Evolutionary conservation across 30 jellyfish, hydroid and myxozoan species (phyloP).

Genomic region (Pelagia noctiluca): DNA sequence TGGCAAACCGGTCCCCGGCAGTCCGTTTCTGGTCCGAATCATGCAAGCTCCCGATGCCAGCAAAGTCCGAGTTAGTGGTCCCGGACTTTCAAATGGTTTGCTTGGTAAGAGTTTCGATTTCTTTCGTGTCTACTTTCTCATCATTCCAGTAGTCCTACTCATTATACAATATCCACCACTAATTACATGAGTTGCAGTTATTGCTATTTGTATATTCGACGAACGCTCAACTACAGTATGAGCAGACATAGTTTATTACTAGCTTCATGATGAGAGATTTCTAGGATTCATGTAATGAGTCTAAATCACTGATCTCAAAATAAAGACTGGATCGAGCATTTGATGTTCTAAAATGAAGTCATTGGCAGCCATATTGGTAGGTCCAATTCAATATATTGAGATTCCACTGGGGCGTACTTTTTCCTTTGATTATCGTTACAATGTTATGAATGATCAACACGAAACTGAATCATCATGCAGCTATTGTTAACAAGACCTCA

Average conservation of each 20-base stretch:
- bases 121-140: too few relatives aligned
- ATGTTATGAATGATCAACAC: too few relatives aligned
- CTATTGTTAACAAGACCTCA: too few relatives aligned
- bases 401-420: too few relatives aligned
- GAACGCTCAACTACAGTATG: neutral
- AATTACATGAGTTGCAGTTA: neutral
- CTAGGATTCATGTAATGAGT: neutral
- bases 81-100: constrained; percentile 87
- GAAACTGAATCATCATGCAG: too few relatives aligned
- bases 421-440: too few relatives aligned
- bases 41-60: constrained; percentile 91
- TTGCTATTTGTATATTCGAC: neutral
- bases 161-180: neutral
- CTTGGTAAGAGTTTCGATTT: constrained; percentile 70
- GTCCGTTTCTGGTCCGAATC: constrained; percentile 95
- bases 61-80: constrained; percentile 93
- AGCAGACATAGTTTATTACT: neutral
- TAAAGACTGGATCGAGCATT: too few relatives aligned
- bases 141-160: too few relatives aligned
- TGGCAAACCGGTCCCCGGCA: constrained; percentile 95
- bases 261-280: neutral
- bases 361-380: too few relatives aligned
- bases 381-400: too few relatives aligned
- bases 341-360: too few relatives aligned
- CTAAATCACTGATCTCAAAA: too few relatives aligned